Evolutionary conservation across 2,113 vertebrate genomes (phyloP), one percentile per base, ranked within the genome.

Genomic region (Chelonoidis abingdonii): DNA sequence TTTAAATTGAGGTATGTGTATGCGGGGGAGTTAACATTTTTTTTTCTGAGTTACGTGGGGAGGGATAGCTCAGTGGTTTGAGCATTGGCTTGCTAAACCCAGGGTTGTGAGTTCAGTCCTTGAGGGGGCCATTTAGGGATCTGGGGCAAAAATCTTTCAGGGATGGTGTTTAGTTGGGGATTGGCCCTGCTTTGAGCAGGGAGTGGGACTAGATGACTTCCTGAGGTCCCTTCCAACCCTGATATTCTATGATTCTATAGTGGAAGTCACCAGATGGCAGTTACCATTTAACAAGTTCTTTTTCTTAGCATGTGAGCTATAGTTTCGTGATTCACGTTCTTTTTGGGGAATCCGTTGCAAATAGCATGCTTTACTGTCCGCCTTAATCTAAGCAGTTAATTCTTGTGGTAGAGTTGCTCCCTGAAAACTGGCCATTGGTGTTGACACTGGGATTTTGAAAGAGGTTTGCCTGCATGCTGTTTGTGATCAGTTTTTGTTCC

Each of bases 261-360:
- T 14, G 78, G 92, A 86, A 94, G 62, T 47, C 57, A 88, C 35
- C 69, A 17, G 94, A 87, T 35, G 89, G 69, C 62, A 69, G 7
- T 49, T 72, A 21, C 14, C 35, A 59, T 59, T 49, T 76, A 81
- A 90, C 38, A 90, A 76, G 80, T 56, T 89, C 93, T 89, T 93
- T 94, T 92, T 16, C 13, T 41, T 31, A 75, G 50, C 82, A 82
- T 2, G 19, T 38, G 49, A 87, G 4, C 59, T 57, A 31, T 1
- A 21, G 38, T 35, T 24, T 5, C 13, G 44, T 41, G 24, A 47
- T 38, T 21, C 56, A 25, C 1, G 5, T 8, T 85, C 57, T 87
- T 95, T 90, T 85, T 53, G 80, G 88, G 87, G 93, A 94, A 94
- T 85, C 54, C 83, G 89, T 88, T 93, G 92, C 89, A 91, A 88